These are phyloP conservation scores for Gallinago stenura DNA, from an alignment of 2,797 vertebrate species.

Conservation along the genomic window DNA sequence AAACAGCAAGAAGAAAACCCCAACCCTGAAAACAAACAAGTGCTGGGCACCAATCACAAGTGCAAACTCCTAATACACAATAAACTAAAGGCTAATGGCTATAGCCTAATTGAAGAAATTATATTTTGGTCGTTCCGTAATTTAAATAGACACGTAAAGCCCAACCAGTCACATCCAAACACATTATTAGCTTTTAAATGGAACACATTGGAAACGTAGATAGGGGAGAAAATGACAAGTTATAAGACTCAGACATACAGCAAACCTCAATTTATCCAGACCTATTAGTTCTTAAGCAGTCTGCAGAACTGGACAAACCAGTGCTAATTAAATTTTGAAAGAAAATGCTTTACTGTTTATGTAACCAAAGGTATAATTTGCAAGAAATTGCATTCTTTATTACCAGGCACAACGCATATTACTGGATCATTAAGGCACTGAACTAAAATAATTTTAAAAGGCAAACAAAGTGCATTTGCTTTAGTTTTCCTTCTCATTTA, in stretches of 20 bases:
- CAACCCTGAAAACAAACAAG: background rate
- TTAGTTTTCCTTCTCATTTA: background rate
- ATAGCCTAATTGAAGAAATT: slow-evolving; percentile 25
- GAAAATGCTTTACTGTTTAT: slow-evolving; percentile 6
- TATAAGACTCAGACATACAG: slow-evolving; percentile 16
- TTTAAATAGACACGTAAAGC: slow-evolving; percentile 49
- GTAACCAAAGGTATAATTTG: slow-evolving; percentile 7
- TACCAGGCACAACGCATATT: slow-evolving; percentile 4
- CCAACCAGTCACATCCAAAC: slow-evolving; percentile 30
- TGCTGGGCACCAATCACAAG: background rate
- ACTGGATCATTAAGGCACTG: background rate
- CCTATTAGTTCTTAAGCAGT: slow-evolving; percentile 35
- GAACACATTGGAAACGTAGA: slow-evolving; percentile 27
- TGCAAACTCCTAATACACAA: background rate
- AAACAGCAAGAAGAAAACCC: background rate
- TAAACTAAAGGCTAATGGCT: slow-evolving; percentile 22
- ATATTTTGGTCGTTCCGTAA: background rate
- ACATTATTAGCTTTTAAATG: slow-evolving; percentile 60
- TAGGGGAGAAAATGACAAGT: slow-evolving; percentile 14
- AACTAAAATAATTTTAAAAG: slow-evolving; percentile 9
- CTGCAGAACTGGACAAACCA: slow-evolving; percentile 32
- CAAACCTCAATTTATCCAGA: slow-evolving; percentile 52
- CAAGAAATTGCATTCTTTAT: slow-evolving; percentile 32
- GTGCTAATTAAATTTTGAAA: slow-evolving; percentile 53
- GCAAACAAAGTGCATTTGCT: background rate